A percentile compares a stretch with the other conserved stretches of the same genome.
These are phyloP conservation scores for Sigmodon hispidus DNA, from an alignment of 2,113 vertebrate genomes.

Conservation along the genomic window DNA sequence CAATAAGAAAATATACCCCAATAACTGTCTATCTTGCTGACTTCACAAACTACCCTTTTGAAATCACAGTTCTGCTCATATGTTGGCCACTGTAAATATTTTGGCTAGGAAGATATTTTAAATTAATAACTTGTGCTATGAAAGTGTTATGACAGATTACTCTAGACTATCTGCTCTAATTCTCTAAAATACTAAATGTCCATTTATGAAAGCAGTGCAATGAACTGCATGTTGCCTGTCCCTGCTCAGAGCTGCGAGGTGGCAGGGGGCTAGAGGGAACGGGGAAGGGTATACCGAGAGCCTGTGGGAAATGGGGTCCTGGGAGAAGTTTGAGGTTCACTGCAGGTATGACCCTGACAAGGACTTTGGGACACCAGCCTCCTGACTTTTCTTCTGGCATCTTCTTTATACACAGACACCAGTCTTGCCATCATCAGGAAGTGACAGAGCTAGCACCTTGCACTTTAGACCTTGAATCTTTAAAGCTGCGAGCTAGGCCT, in stretches of 20 bases:
- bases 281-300: no score
- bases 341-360: neutral
- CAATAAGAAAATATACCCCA: neutral
- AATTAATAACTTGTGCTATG: neutral
- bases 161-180: constrained; percentile 50
- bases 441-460: neutral
- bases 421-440: neutral
- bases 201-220: constrained; percentile 28
- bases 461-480: neutral
- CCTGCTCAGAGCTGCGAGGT: neutral
- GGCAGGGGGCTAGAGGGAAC: neutral
- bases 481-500: neutral
- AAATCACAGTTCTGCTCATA: constrained; percentile 31
- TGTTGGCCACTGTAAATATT: neutral
- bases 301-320: no score
- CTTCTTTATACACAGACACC: neutral
- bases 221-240: neutral
- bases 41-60: neutral
- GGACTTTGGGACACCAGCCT: neutral
- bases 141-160: constrained; percentile 30
- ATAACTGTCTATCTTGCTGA: neutral
- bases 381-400: no score
- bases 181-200: constrained; percentile 12
- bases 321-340: no score
- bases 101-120: neutral